Evolutionary conservation across 1,140 invertebrate species (phyloP).

Genomic region (Ylistrum balloti): DNA sequence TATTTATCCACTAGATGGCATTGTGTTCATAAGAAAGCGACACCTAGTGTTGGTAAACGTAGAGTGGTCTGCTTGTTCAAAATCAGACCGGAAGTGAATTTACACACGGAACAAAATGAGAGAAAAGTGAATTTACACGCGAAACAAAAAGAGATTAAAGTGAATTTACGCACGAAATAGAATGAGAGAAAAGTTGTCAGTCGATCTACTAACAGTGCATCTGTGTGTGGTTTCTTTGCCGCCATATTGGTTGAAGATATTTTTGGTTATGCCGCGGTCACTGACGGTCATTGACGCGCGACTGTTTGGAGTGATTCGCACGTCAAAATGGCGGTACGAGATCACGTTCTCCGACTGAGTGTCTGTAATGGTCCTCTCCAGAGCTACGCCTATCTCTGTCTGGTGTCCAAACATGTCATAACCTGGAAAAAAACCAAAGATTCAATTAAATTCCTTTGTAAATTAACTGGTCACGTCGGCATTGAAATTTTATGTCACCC

Average conservation of each 20-base stretch:
- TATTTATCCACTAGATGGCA: background rate
- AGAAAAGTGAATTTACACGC: background rate
- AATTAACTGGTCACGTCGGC: too few species aligned
- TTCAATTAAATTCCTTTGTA: too few species aligned
- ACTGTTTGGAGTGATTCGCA: slow-evolving; percentile 37
- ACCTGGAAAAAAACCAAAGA: background rate
- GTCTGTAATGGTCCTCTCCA: background rate
- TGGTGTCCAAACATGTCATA: background rate
- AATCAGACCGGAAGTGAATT: background rate
- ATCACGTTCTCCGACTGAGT: background rate
- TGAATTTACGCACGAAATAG: slow-evolving; percentile 14
- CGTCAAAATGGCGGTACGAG: slow-evolving; percentile 3
- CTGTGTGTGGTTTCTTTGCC: slow-evolving; percentile 31
- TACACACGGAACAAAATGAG: background rate
- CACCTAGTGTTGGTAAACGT: background rate
- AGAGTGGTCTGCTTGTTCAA: background rate
- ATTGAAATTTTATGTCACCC: too few species aligned
- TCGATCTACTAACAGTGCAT: slow-evolving; percentile 7
- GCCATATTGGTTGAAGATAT: slow-evolving; percentile 22
- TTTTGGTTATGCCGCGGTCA: background rate
- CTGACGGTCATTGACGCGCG: background rate
- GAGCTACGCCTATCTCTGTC: background rate
- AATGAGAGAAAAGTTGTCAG: slow-evolving; percentile 19
- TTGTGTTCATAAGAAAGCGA: background rate
- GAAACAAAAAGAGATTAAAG: background rate